phyloP scores from a whole-genome alignment of 2,797 vertebrate species.

The Pangasius krempfi region DNA sequence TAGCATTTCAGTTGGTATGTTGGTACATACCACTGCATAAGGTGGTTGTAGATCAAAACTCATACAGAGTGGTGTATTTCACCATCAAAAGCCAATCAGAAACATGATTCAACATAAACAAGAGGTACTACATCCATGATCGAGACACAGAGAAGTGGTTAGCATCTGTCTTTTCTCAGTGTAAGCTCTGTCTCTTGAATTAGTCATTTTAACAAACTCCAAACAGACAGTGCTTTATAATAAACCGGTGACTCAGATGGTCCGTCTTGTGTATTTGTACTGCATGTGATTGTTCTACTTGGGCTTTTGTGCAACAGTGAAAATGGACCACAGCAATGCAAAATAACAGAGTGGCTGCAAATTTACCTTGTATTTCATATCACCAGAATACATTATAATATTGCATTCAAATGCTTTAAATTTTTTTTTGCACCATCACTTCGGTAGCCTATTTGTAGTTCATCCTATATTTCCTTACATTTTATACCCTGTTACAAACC shows the following conservation, averaged over 20 bases:
- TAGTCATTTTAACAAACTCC: conserved; percentile 5
- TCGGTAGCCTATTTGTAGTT: neutral
- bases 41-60: neutral
- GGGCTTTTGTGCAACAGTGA: neutral
- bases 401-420: neutral
- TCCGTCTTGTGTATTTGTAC: neutral
- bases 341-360: neutral
- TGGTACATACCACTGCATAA: neutral
- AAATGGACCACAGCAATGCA: neutral
- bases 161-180: neutral
- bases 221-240: neutral
- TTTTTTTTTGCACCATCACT: neutral
- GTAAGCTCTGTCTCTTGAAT: neutral
- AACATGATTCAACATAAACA: neutral
- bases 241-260: neutral
- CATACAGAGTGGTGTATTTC: neutral
- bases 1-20: neutral
- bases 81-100: neutral
- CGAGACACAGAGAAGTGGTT: neutral
- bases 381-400: neutral
- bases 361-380: neutral
- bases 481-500: neutral
- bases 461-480: neutral
- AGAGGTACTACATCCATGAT: neutral
- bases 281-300: neutral